A percentile compares a stretch with the other conserved stretches of the same genome.
Conservation (phyloP, 2,888 invertebrate species). For the Myopa testacea region DNA sequence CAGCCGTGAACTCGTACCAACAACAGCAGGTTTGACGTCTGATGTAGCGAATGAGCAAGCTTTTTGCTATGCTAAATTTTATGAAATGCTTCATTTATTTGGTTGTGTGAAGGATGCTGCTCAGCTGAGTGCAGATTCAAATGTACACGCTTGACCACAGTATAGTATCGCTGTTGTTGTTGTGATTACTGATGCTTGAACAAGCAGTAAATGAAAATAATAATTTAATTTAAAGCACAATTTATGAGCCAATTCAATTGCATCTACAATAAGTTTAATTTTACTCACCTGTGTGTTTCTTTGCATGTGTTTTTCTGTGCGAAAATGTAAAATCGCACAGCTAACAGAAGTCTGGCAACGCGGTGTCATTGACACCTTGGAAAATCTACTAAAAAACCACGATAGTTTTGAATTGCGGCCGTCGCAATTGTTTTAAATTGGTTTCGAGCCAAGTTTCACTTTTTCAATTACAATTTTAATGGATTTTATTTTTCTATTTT, state of each 20-base stretch:
- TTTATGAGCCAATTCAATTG: too few relatives aligned
- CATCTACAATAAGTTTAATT: too few relatives aligned
- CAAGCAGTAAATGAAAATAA: too few relatives aligned
- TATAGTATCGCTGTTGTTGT: neutral
- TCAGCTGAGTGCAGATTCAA: too few relatives aligned
- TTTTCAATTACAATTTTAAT: neutral
- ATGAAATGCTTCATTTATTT: neutral
- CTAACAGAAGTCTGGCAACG: neutral
- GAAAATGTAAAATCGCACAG: neutral
- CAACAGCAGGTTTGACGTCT: neutral
- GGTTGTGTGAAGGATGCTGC: too few relatives aligned
- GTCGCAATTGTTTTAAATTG: neutral
- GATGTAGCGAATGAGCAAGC: neutral
- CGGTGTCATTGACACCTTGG: neutral
- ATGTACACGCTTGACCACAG: too few relatives aligned
- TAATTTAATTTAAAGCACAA: too few relatives aligned
- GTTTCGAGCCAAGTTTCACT: neutral
- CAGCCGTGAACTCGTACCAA: neutral
- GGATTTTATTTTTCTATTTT: neutral
- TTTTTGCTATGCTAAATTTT: neutral
- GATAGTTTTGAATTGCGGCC: neutral
- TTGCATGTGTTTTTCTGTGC: too few relatives aligned
- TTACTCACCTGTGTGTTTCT: too few relatives aligned
- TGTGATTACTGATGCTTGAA: neutral
- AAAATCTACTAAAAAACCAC: neutral